Evolutionary conservation across 2,113 vertebrate genomes (phyloP), one percentile per base, ranked within the genome.

Genomic region (Tychaedon coryphoeus): DNA sequence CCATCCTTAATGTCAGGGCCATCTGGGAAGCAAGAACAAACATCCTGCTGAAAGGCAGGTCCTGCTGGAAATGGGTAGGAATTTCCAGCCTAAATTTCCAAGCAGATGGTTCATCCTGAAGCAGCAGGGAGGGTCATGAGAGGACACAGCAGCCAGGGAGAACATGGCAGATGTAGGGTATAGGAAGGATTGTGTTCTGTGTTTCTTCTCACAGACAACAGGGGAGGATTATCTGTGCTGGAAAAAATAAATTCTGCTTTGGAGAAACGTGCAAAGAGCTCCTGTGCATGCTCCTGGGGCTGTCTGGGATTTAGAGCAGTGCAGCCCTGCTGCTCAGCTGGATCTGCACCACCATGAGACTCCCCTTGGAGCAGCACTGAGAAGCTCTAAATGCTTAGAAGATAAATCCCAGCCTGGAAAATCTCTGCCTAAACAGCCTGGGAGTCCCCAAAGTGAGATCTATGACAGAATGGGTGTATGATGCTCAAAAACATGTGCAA

Each of bases 331-430:
- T 0, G 5, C 51, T 66, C 7, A 1, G 12, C 42, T 36, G 74
- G 56, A 7, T 60, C 74, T 60, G 33, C 36, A 51, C 4, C 16
- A 12, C 48, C 17, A 3, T 1, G 12, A 10, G 19, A 13, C 0
- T 6, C 5, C 28, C 31, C 14, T 33, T 8, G 0, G 0, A 47
- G 74, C 7, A 10, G 8, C 5, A 1, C 1, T 60, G 48, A 51
- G 6, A 8, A 58, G 20, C 4, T 90, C 65, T 66, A 71, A 66
- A 36, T 40, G 12, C 2, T 75, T 34, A 2, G 4, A 6, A 47
- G 18, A 22, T 38, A 75, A 75, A 36, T 34, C 34, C 12, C 70
- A 64, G 26, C 15, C 53, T 72, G 69, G 26, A 80, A 65, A 58
- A 23, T 23, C 36, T 53, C 58, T 12, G 5, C 9, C 5, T 23